Evolutionary conservation across 2,888 invertebrate genomes (phyloP), one percentile per base, ranked within the genome.

Genomic region (Hirtodrosophila duncani): DNA sequence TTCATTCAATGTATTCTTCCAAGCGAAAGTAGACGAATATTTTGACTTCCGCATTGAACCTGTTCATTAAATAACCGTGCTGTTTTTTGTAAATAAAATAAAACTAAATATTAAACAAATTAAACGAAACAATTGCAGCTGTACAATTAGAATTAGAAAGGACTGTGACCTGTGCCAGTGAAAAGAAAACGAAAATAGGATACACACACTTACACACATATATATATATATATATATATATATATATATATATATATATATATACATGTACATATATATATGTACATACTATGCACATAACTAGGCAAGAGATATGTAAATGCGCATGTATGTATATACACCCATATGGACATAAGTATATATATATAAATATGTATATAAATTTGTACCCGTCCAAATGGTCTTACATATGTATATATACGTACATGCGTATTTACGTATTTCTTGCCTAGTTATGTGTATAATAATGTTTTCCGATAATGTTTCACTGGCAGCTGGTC

Each of bases 121-220:
- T n/a, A n/a, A n/a, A n/a, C n/a, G n/a, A n/a, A n/a, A n/a, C n/a
- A n/a, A n/a, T n/a, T n/a, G n/a, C n/a, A n/a, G n/a, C n/a, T n/a
- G n/a, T n/a, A n/a, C n/a, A n/a, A n/a, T n/a, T n/a, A n/a, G n/a
- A n/a, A n/a, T n/a, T n/a, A n/a, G n/a, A 16, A 6, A 16, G 16
- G n/a, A 16, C 14, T 30, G 14, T 16, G 16, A 30, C n/a, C 16
- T 6, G 30, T 30, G n/a, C 30, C 16, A 14, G 34, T 20, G 36
- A 56, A 52, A 68, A 51, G 65, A 44, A 49, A 55, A 56, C 16
- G 14, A 31, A 9, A 14, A 13, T 11, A 17, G 23, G 16, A 17
- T 24, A 26, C 17, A 3, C 8, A 29, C 11, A 31, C 10, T 16
- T 1, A 9, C 23, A n/a, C 7, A 14, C 14, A 20, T 7, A 9